Evolutionary conservation across 2,888 invertebrate species (phyloP).

Genomic region (Hoplodrina blanda): DNA sequence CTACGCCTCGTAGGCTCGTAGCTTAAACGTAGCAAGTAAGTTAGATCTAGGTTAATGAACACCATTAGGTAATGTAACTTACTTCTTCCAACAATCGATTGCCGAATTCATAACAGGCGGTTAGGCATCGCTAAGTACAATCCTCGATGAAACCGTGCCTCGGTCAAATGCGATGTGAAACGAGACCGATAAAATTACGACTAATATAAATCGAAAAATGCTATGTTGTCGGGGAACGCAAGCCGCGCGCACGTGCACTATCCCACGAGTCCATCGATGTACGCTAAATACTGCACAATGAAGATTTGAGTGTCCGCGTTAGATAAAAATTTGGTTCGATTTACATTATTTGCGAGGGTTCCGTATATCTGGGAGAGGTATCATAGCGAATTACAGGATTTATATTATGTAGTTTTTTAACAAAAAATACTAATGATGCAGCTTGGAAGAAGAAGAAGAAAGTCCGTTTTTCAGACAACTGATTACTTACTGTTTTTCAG

Average conservation of each 20-base stretch:
- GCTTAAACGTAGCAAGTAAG: neutral
- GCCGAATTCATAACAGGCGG: constrained; percentile 53
- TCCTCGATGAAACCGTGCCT: constrained; percentile 48
- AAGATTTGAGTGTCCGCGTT: constrained; percentile 38
- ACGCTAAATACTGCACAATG: constrained; percentile 55
- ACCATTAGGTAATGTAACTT: neutral
- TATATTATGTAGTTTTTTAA: no score
- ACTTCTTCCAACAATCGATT: constrained; percentile 37
- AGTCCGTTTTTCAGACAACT: no score
- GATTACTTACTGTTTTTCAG: no score
- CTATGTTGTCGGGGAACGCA: constrained; percentile 75
- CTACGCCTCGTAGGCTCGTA: neutral
- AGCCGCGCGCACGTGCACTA: constrained; percentile 72
- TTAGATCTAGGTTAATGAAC: neutral
- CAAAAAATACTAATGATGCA: no score
- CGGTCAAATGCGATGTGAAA: constrained; percentile 77
- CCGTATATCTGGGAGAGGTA: neutral
- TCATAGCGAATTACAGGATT: no score
- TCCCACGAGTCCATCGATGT: constrained; percentile 72
- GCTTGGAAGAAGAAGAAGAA: no score
- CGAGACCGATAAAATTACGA: constrained; percentile 74
- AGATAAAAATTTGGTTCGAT: constrained; percentile 25
- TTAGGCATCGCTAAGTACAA: constrained; percentile 45
- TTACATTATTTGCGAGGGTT: constrained; percentile 7
- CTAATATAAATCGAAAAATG: constrained; percentile 84